phyloP scores from a whole-genome alignment of 1,140 invertebrate genomes.

The Microplitis demolitor region DNA sequence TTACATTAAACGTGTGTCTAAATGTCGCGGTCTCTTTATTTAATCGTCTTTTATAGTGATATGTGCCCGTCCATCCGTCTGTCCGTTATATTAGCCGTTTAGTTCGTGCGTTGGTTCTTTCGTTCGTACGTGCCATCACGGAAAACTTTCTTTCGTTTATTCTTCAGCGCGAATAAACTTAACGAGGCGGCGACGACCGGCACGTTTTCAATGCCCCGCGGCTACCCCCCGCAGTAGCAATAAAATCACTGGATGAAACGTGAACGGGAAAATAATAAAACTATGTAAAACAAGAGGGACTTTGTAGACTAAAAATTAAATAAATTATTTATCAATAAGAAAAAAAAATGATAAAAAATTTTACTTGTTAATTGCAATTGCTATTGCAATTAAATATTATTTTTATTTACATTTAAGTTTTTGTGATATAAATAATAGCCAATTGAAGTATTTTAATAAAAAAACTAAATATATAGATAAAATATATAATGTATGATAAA shows the following conservation, averaged over 20 bases:
- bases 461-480: slow-evolving; percentile 20
- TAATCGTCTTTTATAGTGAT: slow-evolving; percentile 4
- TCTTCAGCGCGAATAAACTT: slow-evolving; percentile 17
- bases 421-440: too few species aligned
- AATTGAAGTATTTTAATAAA: background rate
- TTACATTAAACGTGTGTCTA: slow-evolving; percentile 16
- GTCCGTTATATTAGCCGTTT: background rate
- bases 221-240: slow-evolving; percentile 14
- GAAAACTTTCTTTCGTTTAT: slow-evolving; percentile 15
- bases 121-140: slow-evolving; percentile 11
- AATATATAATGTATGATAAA: slow-evolving; percentile 29
- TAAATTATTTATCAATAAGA: background rate
- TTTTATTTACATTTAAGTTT: too few species aligned
- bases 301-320: background rate
- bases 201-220: slow-evolving; percentile 20
- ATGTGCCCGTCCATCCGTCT: slow-evolving; percentile 33
- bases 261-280: background rate
- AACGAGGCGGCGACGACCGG: slow-evolving; percentile 15
- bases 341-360: too few species aligned
- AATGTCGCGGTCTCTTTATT: slow-evolving; percentile 25
- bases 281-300: background rate
- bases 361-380: too few species aligned
- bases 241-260: slow-evolving; percentile 2
- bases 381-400: too few species aligned
- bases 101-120: background rate